Conservation (phyloP, 2,888 invertebrate species). For the Heliconius cydno region DNA sequence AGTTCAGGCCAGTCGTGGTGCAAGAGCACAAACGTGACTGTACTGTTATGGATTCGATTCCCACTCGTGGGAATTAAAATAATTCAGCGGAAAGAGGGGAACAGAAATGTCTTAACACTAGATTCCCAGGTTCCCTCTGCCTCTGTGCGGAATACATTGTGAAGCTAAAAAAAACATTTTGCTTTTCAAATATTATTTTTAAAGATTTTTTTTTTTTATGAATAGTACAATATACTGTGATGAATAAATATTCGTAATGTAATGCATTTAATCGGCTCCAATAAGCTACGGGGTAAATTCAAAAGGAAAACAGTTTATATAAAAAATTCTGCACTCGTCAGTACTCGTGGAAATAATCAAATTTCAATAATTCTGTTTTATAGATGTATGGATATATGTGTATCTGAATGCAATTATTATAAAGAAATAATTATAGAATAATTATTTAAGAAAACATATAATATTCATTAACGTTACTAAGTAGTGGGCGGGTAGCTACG, state of each 20-base stretch:
- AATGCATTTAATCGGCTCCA: constrained; percentile 37
- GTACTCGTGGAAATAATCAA: constrained; percentile 44
- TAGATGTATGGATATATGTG: not conserved
- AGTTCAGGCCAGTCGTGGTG: no score
- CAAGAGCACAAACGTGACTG: not conserved
- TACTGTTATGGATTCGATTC: not conserved
- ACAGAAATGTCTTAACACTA: not conserved
- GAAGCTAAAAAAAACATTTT: not conserved
- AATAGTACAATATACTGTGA: constrained; percentile 16
- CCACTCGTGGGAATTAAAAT: not conserved
- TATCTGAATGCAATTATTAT: not conserved
- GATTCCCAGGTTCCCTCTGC: not conserved
- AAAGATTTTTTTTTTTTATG: constrained; percentile 1
- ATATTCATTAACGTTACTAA: no score
- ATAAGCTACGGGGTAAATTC: constrained; percentile 36
- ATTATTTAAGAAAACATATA: no score
- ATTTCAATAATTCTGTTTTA: constrained; percentile 44
- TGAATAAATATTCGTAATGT: constrained; percentile 33
- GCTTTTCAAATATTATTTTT: not conserved
- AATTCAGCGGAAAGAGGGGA: not conserved
- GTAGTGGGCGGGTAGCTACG: no score
- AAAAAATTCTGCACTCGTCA: constrained; percentile 39
- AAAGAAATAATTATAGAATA: not conserved
- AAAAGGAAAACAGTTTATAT: constrained; percentile 39
- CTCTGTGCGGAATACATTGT: not conserved